A percentile compares a stretch with the other conserved stretches of the same genome.
These are phyloP conservation scores for Tyria jacobaeae DNA, from an alignment of 2,888 invertebrate species.

Conservation along the genomic window DNA sequence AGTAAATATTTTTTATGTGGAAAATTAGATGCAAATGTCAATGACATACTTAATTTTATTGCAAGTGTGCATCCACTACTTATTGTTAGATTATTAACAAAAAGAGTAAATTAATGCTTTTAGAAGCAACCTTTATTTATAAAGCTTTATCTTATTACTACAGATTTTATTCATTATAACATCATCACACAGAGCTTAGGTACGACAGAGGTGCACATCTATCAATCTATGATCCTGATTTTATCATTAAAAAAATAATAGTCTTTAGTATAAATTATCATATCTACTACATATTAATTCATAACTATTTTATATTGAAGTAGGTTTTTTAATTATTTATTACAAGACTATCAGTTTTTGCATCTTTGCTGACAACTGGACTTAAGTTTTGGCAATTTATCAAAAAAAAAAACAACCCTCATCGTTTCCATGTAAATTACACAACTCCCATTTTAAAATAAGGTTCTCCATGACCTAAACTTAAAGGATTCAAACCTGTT, in stretches of 20 bases:
- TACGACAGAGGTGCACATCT: not conserved
- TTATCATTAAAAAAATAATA: not conserved
- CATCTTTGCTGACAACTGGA: not conserved
- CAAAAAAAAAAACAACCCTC: not conserved
- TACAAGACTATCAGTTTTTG: not conserved
- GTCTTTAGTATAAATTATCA: not conserved
- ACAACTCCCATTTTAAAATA: not conserved
- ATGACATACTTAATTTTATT: too few species aligned
- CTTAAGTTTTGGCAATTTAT: not conserved
- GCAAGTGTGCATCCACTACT: too few species aligned
- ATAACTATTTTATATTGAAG: not conserved
- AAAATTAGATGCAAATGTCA: too few species aligned
- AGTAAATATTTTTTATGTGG: too few species aligned
- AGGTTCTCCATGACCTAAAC: not conserved
- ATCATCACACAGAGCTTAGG: not conserved
- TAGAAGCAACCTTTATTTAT: conserved; percentile 2
- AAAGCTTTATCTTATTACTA: conserved; percentile 2
- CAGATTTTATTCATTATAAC: not conserved
- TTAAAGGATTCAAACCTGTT: conserved; percentile 2
- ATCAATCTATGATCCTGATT: not conserved
- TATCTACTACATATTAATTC: not conserved
- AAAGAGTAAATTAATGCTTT: not conserved
- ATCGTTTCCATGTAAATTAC: not conserved
- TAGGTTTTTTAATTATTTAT: not conserved
- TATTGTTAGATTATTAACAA: too few species aligned